phyloP scores from a whole-genome alignment of 2,888 invertebrate genomes.

The Zaprionus bogoriensis region DNA sequence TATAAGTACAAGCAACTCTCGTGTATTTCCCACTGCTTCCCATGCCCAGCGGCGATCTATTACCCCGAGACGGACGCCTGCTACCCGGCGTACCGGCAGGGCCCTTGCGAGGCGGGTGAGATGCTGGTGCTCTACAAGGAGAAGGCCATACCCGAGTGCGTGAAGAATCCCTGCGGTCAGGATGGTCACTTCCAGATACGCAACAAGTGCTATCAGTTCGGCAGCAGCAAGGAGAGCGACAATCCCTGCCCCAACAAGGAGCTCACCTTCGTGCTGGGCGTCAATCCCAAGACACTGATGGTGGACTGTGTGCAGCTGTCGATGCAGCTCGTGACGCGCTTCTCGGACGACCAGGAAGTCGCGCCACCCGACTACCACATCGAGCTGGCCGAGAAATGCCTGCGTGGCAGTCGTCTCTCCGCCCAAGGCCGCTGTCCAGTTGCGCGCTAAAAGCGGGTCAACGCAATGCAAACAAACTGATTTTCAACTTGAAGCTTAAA shows the following conservation, averaged over 20 bases:
- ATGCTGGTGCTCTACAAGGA: constrained; percentile 85
- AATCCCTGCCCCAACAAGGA: constrained; percentile 74
- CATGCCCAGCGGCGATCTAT: constrained; percentile 82
- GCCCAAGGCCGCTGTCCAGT: constrained; percentile 69
- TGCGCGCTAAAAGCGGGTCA: constrained; percentile 3
- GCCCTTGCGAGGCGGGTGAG: constrained; percentile 85
- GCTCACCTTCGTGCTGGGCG: constrained; percentile 84
- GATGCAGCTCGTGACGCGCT: constrained; percentile 72
- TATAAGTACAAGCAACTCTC: too few relatives aligned
- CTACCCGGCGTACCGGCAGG: constrained; percentile 86
- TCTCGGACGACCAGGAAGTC: constrained; percentile 54
- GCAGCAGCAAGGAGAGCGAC: constrained; percentile 68
- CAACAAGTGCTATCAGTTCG: constrained; percentile 73
- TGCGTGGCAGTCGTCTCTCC: constrained; percentile 68
- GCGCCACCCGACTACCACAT: constrained; percentile 61
- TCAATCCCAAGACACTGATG: constrained; percentile 85
- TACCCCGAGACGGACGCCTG: constrained; percentile 86
- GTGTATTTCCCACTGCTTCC: constrained; percentile 7
- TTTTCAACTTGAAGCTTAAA: constrained; percentile 27
- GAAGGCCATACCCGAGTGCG: constrained; percentile 85
- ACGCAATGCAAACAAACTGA: neutral
- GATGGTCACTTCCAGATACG: constrained; percentile 84
- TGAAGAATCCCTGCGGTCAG: constrained; percentile 85
- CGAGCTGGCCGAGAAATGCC: constrained; percentile 64
- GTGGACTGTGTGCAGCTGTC: constrained; percentile 84